Percentiles rank a stretch among this genome's conserved stretches.
Evolutionary conservation across 1,140 invertebrate species (phyloP).

Genomic region (Drosophila tsacasi): DNA sequence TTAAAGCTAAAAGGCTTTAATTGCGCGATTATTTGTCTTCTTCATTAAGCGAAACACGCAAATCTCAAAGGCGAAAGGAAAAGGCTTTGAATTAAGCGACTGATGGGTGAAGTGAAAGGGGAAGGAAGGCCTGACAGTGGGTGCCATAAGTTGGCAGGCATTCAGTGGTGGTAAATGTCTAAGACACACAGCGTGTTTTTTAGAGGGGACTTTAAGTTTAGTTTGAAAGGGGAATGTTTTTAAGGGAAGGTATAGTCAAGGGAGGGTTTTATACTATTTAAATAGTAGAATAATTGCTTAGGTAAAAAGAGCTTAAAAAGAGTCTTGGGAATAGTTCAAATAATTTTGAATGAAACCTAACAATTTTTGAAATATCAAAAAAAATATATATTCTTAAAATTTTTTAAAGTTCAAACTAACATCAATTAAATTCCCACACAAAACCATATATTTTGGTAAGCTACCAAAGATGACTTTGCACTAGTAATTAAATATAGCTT

Average conservation of each 20-base stretch:
- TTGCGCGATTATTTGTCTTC: constrained; percentile 85
- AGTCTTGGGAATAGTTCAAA: not conserved
- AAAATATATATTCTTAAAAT: too few species aligned
- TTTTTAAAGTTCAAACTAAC: not conserved
- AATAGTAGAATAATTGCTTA: not conserved
- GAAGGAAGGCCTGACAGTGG: constrained; percentile 45
- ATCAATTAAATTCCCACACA: not conserved
- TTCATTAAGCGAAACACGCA: constrained; percentile 84
- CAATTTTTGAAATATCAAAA: too few species aligned
- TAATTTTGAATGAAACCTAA: not conserved
- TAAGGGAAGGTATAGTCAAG: not conserved
- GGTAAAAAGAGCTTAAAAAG: not conserved
- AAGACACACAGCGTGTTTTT: not conserved
- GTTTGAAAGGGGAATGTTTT: not conserved
- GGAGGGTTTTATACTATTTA: not conserved
- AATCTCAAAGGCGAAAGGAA: constrained; percentile 80
- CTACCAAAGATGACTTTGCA: not conserved
- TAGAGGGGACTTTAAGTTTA: not conserved
- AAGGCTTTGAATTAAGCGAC: constrained; percentile 49
- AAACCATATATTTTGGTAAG: not conserved
- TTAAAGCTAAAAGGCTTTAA: constrained; percentile 85
- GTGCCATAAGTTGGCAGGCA: constrained; percentile 45
- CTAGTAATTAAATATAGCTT: not conserved
- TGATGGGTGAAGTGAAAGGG: constrained; percentile 18
- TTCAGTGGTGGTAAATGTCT: constrained; percentile 10